Evolutionary conservation across 2,888 invertebrate genomes (phyloP), one percentile per base, ranked within the genome.

Genomic region (Halocaridina rubra): DNA sequence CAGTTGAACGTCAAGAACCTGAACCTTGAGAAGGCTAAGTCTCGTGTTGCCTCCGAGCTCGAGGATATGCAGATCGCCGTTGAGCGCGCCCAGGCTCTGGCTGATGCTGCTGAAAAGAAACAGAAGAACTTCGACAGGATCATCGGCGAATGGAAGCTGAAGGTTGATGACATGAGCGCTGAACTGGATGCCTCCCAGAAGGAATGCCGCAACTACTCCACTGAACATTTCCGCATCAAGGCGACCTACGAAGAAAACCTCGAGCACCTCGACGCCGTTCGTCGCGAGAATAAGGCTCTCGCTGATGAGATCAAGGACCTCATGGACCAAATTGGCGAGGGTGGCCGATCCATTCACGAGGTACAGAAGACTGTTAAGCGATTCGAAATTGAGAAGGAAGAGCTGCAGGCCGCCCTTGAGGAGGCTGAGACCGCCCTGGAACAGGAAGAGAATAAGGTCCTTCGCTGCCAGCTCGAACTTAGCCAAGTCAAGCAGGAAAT

Each of bases 281-380:
- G 98, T 91, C 96, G 99, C 91, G 99, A 99, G 93, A 99, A 99
- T 96, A 99, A 98, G 95, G 98, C 98, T 93, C 94, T 99, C 91
- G 97, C 98, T 90, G 98, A 99, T 93, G 99, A 99, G 93, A 98
- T 99, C 92, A 98, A 99, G 94, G 99, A 99, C 92, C 93, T 99
- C 90, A 95, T 98, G 91, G 99, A 99, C 93, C 99, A 99, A 93
- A 97, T 99, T 91, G 97, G 98, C 90, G 99, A 99, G 93, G 99
- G 99, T 93, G 99, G 99, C 91, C 97, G 98, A 93, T 97, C 96
- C 94, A 98, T 98, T 90, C 99, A 99, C 92, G 99, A 99, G 93
- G 96, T 99, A 91, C 99, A 99, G 92, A 99, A 99, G 94, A 96
- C 97, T 90, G 95, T 98, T 92, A 98, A 98, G 93, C 96, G 99